These are phyloP conservation scores for Pempheris klunzingeri DNA, from an alignment of 2,797 vertebrate species.

Conservation along the genomic window DNA sequence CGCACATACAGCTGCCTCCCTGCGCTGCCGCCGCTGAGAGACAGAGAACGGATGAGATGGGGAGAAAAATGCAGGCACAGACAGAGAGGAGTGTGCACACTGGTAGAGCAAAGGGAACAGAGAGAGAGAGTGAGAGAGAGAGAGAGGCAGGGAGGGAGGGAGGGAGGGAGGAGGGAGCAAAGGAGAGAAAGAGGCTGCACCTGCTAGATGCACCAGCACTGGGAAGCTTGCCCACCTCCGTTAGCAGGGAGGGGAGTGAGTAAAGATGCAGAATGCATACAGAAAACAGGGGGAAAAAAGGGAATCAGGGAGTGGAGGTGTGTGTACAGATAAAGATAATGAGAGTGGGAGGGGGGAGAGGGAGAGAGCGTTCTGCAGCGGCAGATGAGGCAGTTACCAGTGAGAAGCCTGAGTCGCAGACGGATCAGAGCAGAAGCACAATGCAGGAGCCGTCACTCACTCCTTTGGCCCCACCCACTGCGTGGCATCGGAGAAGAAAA, in stretches of 20 bases:
- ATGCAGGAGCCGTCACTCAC: constrained; percentile 66
- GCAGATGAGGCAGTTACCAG: constrained; percentile 58
- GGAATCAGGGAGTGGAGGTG: constrained; percentile 51
- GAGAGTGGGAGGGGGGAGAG: constrained; percentile 39
- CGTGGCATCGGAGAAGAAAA: constrained; percentile 32
- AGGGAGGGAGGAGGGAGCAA: constrained; percentile 40
- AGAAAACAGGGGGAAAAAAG: constrained; percentile 45
- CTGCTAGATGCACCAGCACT: constrained; percentile 84
- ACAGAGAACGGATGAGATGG: constrained; percentile 65
- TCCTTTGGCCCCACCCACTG: constrained; percentile 54
- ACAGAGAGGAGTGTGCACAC: constrained; percentile 71
- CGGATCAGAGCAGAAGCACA: constrained; percentile 62
- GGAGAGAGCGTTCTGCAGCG: constrained; percentile 56
- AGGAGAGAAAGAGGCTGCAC: constrained; percentile 77
- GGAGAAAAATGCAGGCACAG: constrained; percentile 52
- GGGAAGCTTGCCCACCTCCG: constrained; percentile 83
- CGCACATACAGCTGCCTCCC: constrained; percentile 73
- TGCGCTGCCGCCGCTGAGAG: constrained; percentile 73
- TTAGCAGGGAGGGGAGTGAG: constrained; percentile 70
- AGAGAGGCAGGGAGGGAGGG: constrained; percentile 21
- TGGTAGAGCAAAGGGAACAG: constrained; percentile 61
- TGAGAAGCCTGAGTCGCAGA: constrained; percentile 59
- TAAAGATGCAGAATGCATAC: constrained; percentile 72
- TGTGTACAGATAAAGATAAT: constrained; percentile 69
- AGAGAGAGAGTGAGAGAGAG: constrained; percentile 36